phyloP scores from a whole-genome alignment of 2,888 invertebrate genomes.

The Drosophila anomalipes region DNA sequence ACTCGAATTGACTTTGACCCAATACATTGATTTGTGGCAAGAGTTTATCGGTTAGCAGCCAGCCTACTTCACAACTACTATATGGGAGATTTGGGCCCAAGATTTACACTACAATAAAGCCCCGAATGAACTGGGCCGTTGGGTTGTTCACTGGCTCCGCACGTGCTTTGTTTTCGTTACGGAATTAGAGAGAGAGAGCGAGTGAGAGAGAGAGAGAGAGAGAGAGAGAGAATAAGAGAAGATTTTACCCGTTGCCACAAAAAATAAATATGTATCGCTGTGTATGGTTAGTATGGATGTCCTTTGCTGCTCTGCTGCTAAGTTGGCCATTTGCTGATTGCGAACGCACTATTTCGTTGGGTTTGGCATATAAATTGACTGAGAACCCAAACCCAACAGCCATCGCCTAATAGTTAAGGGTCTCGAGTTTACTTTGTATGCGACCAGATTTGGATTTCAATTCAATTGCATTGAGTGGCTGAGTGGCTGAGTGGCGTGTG shows the following conservation, averaged over 20 bases:
- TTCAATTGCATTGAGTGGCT: constrained; percentile 69
- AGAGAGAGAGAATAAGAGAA: neutral
- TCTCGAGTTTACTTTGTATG: constrained; percentile 36
- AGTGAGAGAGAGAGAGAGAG: neutral
- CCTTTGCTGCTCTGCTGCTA: constrained; percentile 5
- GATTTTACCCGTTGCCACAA: neutral
- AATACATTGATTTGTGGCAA: constrained; percentile 14
- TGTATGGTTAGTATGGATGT: constrained; percentile 18
- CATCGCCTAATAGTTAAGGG: constrained; percentile 40
- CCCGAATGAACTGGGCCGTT: constrained; percentile 36
- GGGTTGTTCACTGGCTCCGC: constrained; percentile 21
- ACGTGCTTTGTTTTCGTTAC: constrained; percentile 51
- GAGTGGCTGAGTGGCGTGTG: constrained; percentile 46
- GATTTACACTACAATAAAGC: constrained; percentile 35
- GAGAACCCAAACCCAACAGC: constrained; percentile 21
- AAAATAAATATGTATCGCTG: constrained; percentile 15
- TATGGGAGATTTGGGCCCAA: constrained; percentile 21
- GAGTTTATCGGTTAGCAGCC: constrained; percentile 2
- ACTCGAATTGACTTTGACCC: constrained; percentile 29
- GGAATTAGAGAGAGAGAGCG: too few species aligned
- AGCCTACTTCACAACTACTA: neutral
- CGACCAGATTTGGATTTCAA: constrained; percentile 68
- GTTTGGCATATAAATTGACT: constrained; percentile 51
- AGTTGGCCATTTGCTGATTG: constrained; percentile 71
- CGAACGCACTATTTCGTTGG: constrained; percentile 49